Evolutionary conservation across 1,140 invertebrate species (phyloP).

Genomic region (Stegodyphus dumicola): DNA sequence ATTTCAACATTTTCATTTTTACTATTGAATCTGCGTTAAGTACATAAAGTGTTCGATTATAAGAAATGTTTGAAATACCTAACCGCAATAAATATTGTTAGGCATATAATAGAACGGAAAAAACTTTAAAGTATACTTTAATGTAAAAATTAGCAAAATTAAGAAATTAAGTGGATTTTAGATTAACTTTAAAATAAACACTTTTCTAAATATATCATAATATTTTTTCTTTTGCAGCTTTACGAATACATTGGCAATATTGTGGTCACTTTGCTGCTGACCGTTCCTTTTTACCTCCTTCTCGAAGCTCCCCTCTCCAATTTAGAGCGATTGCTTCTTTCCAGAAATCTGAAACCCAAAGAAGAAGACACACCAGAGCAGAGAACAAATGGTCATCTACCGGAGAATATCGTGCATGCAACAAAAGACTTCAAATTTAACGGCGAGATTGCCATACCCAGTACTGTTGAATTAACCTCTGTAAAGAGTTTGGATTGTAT

Average conservation of each 20-base stretch:
- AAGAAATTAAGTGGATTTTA: background rate
- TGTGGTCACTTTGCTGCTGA: constrained; percentile 13
- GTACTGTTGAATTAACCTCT: background rate
- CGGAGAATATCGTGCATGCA: background rate
- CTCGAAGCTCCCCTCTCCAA: constrained; percentile 41
- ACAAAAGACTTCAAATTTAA: background rate
- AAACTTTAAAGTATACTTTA: background rate
- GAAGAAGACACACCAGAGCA: background rate
- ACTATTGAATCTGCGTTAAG: no score
- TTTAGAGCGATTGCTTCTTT: constrained; percentile 32
- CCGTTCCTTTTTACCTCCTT: constrained; percentile 9
- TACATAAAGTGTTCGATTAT: no score
- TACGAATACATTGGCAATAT: constrained; percentile 43
- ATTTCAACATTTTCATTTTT: no score
- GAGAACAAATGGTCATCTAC: constrained; percentile 1
- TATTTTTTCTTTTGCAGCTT: constrained; percentile 7
- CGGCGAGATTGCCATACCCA: background rate
- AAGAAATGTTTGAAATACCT: no score
- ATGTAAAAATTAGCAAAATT: background rate
- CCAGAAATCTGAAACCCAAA: background rate
- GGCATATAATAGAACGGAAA: background rate
- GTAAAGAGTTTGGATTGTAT: background rate
- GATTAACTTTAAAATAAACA: background rate
- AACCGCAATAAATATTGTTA: background rate
- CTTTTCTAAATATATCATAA: background rate